Percentiles rank a stretch among this genome's conserved stretches.
These are phyloP conservation scores for Amiota mariae DNA, from an alignment of 2,888 invertebrate genomes.

Conservation along the genomic window DNA sequence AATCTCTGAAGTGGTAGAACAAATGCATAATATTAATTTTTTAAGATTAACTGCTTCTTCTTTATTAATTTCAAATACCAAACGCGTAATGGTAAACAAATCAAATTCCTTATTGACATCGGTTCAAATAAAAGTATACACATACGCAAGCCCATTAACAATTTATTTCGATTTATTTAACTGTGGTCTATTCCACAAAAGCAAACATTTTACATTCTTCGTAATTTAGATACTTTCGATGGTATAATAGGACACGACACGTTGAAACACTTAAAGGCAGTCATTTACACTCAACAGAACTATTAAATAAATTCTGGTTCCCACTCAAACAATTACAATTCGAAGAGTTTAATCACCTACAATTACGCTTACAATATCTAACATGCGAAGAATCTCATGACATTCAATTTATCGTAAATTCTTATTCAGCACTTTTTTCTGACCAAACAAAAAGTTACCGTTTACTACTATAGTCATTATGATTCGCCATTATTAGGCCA, in stretches of 20 bases:
- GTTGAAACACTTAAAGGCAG: slow-evolving; percentile 7
- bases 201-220: too few species aligned
- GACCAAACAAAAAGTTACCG: neutral
- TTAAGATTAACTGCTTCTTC: neutral
- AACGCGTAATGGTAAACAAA: too few species aligned
- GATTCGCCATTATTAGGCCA: too few species aligned
- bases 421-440: neutral
- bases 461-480: too few species aligned
- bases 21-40: neutral
- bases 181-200: neutral
- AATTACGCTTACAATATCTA: neutral
- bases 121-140: neutral
- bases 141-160: too few species aligned
- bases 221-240: slow-evolving; percentile 11
- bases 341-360: neutral
- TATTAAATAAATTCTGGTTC: slow-evolving; percentile 7
- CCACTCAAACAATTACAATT: slow-evolving; percentile 4
- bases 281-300: slow-evolving; percentile 2
- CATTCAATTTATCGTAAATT: neutral
- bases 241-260: slow-evolving; percentile 17
- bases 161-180: slow-evolving; percentile 2
- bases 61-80: neutral
- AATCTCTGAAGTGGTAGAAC: slow-evolving; percentile 2
- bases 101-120: neutral
- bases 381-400: neutral